phyloP scores from a whole-genome alignment of 1,140 invertebrate genomes.

The Drosophila varians region DNA sequence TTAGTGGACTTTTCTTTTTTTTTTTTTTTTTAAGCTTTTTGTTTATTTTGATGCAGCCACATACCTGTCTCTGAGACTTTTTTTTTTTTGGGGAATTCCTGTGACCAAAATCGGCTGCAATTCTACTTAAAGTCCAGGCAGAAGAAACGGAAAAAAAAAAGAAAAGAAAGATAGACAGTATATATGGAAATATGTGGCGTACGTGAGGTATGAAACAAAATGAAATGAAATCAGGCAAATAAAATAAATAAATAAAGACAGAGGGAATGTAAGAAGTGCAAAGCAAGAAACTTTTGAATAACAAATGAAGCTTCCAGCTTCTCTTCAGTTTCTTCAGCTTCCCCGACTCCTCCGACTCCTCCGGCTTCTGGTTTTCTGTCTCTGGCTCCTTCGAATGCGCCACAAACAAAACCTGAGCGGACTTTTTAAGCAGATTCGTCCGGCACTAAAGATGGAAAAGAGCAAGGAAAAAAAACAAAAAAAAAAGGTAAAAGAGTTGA shows the following conservation, averaged over 20 bases:
- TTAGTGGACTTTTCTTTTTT: constrained; percentile 2
- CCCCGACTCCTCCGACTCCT: constrained; percentile 20
- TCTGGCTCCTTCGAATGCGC: constrained; percentile 54
- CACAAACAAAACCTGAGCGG: constrained; percentile 70
- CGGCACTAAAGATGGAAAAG: constrained; percentile 6
- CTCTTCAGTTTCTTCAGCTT: neutral
- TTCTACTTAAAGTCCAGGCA: neutral
- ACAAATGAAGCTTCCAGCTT: constrained; percentile 73
- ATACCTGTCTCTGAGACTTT: constrained; percentile 18
- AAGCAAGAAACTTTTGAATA: constrained; percentile 76
- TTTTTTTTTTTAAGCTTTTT: neutral
- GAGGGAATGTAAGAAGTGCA: constrained; percentile 31
- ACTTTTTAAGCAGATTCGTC: constrained; percentile 70
- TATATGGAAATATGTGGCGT: constrained; percentile 16
- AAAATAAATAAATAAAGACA: constrained; percentile 47
- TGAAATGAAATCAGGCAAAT: constrained; percentile 50
- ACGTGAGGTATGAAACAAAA: constrained; percentile 41
- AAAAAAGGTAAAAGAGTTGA: constrained; percentile 10
- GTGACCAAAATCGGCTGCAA: constrained; percentile 29
- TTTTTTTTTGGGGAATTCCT: constrained; percentile 42
- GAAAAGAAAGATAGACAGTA: neutral
- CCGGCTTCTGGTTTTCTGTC: no score
- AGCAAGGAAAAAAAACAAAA: neutral
- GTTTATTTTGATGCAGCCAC: no score
- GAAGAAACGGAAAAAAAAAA: no score